phyloP scores from a whole-genome alignment of 2,888 invertebrate species.

The Mythimna pallens region DNA sequence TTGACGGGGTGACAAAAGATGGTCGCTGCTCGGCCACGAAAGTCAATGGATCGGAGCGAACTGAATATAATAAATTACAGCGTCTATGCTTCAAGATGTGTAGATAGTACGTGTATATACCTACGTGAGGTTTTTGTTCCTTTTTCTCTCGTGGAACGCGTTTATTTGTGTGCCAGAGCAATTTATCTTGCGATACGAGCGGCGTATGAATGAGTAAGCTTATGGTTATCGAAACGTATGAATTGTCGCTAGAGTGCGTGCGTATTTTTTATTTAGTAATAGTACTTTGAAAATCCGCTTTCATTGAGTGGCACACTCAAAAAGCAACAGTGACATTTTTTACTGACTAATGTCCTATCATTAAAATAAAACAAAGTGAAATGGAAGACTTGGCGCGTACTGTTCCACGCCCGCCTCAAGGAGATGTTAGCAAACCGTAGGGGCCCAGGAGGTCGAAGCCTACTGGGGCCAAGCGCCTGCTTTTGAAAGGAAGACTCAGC shows the following conservation, averaged over 20 bases:
- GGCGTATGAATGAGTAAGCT: conserved; percentile 86
- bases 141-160: conserved; percentile 79
- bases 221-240: conserved; percentile 80
- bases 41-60: conserved; percentile 87
- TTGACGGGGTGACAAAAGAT: conserved; percentile 87
- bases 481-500: no score
- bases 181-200: conserved; percentile 88
- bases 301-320: conserved; percentile 51
- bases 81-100: conserved; percentile 81
- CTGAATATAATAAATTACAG: conserved; percentile 89
- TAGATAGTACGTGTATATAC: conserved; percentile 70
- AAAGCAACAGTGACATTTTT: conserved; percentile 6
- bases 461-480: no score
- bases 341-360: background rate
- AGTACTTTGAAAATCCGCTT: conserved; percentile 51
- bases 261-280: conserved; percentile 64
- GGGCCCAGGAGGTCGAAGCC: no score
- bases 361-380: background rate
- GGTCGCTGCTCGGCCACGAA: conserved; percentile 84
- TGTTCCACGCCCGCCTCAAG: no score
- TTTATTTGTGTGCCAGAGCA: conserved; percentile 87
- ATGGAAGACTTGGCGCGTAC: background rate
- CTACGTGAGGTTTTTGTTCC: conserved; percentile 79
- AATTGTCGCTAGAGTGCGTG: conserved; percentile 71
- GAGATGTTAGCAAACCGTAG: no score